Percentiles rank a stretch among this genome's conserved stretches.
These are phyloP conservation scores for Matsumurasca onukii DNA, from an alignment of 1,140 invertebrate genomes.

Conservation along the genomic window DNA sequence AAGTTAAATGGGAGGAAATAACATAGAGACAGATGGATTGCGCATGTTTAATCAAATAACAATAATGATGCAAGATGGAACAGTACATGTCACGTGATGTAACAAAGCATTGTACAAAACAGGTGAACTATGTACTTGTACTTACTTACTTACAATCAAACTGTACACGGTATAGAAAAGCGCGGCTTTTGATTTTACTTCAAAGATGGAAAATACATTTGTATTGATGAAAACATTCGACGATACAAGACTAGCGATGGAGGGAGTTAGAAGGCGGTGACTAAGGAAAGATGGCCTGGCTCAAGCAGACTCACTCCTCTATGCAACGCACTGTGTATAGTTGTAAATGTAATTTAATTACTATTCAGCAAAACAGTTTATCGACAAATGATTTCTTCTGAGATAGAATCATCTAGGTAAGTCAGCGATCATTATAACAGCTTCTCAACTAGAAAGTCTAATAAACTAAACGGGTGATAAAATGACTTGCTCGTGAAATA, in stretches of 20 bases:
- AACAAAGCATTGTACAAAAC: slow-evolving; percentile 24
- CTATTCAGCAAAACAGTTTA: no score
- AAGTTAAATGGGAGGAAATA: no score
- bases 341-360: no score
- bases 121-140: slow-evolving; percentile 6
- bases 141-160: background rate
- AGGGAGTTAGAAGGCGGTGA: background rate
- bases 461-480: no score
- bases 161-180: slow-evolving; percentile 18
- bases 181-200: slow-evolving; percentile 13
- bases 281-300: background rate
- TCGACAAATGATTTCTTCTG: no score
- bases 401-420: no score
- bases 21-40: background rate
- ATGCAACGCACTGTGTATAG: no score
- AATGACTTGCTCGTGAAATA: no score
- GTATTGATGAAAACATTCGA: background rate
- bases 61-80: slow-evolving; percentile 24
- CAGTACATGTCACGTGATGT: slow-evolving; percentile 1
- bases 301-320: no score
- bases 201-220: background rate
- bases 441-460: no score
- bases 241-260: background rate
- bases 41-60: slow-evolving; percentile 25
- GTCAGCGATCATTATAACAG: no score